Conservation (phyloP, 2,113 vertebrate genomes). For the Python bivittatus region DNA sequence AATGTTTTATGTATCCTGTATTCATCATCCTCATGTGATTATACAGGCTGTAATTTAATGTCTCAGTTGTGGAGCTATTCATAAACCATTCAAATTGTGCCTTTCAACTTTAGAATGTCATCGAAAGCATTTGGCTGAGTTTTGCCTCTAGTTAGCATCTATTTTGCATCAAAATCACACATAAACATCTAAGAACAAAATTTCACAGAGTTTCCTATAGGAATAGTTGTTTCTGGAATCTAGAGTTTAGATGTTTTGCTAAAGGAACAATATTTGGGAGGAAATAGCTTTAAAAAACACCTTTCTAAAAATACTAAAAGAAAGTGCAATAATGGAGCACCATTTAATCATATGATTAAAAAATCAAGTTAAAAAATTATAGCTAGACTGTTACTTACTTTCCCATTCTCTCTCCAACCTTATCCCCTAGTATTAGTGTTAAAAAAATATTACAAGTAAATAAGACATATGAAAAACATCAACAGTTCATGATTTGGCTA, state of each 20-base stretch:
- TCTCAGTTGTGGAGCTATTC: conserved; percentile 39
- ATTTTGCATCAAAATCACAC: conserved; percentile 33
- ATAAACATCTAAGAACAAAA: conserved; percentile 27
- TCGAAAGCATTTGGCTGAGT: conserved; percentile 35
- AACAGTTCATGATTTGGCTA: background rate
- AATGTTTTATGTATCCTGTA: conserved; percentile 53
- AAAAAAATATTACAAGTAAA: background rate
- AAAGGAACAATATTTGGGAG: conserved; percentile 8
- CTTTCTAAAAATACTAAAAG: background rate
- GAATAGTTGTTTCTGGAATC: conserved; percentile 6
- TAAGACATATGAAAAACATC: background rate
- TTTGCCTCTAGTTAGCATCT: conserved; percentile 5
- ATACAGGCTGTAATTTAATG: conserved; percentile 55
- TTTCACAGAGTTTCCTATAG: background rate
- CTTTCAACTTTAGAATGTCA: conserved; percentile 46
- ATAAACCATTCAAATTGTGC: conserved; percentile 52
- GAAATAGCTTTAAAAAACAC: conserved; percentile 17
- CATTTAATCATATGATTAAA: background rate
- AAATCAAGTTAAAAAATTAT: background rate
- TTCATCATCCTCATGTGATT: conserved; percentile 45
- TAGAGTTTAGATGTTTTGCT: background rate
- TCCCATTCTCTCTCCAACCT: background rate
- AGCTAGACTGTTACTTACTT: background rate
- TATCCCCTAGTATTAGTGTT: background rate
- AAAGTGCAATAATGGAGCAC: background rate